Evolutionary conservation across 2,797 vertebrate genomes (phyloP).

Genomic region (Dendrocincla fuliginosa): DNA sequence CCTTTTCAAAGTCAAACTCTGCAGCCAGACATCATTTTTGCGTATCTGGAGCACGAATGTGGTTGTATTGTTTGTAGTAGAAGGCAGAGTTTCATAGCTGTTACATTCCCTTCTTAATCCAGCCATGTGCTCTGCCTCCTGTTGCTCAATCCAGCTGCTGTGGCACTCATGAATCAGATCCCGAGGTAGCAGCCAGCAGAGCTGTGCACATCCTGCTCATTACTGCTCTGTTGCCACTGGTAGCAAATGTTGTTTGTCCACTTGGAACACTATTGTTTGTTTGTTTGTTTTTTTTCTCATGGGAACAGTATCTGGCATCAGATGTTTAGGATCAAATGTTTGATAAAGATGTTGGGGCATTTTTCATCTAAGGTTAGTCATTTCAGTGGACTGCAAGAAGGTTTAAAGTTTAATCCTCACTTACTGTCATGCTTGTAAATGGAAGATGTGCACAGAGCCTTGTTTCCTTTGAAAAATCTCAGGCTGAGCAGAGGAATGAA

Average conservation of each 20-base stretch:
- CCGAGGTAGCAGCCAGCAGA: not conserved
- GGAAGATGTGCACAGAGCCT: not conserved
- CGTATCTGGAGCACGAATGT: accelerated
- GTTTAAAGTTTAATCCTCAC: not conserved
- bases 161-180: not conserved
- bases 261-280: not conserved
- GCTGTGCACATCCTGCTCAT: not conserved
- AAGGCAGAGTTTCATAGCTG: not conserved
- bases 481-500: not conserved
- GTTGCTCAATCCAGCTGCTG: not conserved
- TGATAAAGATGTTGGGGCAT: not conserved
- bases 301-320: not conserved
- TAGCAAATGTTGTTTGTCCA: accelerated
- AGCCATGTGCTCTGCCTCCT: not conserved
- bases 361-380: not conserved
- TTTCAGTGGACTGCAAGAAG: not conserved
- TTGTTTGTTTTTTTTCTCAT: not conserved
- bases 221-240: not conserved
- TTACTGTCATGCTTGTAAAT: not conserved
- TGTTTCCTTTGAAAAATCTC: not conserved
- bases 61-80: not conserved
- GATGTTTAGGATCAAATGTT: not conserved
- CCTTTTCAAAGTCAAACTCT: not conserved
- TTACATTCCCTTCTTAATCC: not conserved
- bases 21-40: not conserved